Percentiles rank a stretch among this genome's conserved stretches.
phyloP scores from a whole-genome alignment of 2,113 vertebrate genomes.

The Phodopus roborovskii region DNA sequence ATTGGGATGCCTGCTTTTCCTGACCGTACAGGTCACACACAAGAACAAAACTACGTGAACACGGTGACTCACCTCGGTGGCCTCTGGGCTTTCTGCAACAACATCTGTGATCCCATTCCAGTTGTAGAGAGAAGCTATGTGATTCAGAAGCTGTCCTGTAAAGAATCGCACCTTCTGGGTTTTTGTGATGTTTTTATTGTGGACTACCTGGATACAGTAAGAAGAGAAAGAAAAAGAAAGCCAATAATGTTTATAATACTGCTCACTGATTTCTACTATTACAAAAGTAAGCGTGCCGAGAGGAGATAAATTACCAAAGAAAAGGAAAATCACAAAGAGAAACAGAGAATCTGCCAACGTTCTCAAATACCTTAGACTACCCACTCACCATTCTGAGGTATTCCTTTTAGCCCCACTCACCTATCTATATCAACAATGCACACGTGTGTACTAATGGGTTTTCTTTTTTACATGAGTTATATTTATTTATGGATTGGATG shows the following conservation, averaged over 20 bases:
- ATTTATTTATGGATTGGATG: neutral
- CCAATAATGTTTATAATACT: neutral
- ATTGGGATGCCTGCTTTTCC: neutral
- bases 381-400: rapidly evolving
- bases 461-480: neutral
- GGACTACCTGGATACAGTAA: conserved; percentile 88
- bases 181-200: conserved; percentile 93
- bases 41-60: neutral
- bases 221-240: neutral
- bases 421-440: neutral
- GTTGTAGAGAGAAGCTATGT: conserved; percentile 92
- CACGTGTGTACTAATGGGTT: rapidly evolving
- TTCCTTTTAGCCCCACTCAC: neutral
- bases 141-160: conserved; percentile 88
- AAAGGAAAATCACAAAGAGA: neutral
- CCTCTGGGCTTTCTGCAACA: conserved; percentile 81
- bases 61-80: conserved; percentile 81
- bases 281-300: neutral
- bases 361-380: rapidly evolving
- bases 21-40: no score
- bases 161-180: conserved; percentile 98
- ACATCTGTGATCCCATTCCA: conserved; percentile 96
- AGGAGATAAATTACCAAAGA: neutral
- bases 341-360: neutral
- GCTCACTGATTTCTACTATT: neutral